phyloP scores from a whole-genome alignment of 2,113 vertebrate species.

The Daubentonia madagascariensis region DNA sequence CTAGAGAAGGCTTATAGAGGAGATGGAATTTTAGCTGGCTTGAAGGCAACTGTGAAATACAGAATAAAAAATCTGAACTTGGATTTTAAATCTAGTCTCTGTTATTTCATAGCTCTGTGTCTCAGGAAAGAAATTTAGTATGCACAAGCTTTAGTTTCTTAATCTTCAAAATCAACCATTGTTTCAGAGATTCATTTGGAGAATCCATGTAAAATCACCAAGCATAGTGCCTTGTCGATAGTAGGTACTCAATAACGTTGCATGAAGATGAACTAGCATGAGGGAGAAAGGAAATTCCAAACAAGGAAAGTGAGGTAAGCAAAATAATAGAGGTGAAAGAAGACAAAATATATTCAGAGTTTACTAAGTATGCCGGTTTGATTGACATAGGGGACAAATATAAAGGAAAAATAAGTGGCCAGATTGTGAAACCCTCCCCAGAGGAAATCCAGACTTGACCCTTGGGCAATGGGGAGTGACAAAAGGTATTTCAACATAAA shows the following conservation, averaged over 20 bases:
- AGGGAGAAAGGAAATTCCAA: background rate
- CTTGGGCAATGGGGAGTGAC: background rate
- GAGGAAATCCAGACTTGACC: background rate
- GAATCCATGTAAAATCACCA: background rate
- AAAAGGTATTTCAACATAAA: background rate
- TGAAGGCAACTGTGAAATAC: conserved; percentile 16
- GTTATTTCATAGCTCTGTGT: background rate
- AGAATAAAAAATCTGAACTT: background rate
- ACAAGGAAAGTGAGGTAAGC: background rate
- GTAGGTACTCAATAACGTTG: background rate
- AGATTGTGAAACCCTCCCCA: background rate
- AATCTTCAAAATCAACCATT: background rate
- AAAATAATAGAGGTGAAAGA: background rate
- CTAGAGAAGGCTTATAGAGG: background rate
- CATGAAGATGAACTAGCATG: background rate
- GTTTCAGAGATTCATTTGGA: background rate
- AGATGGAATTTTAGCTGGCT: conserved; percentile 24
- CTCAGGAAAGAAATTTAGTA: background rate
- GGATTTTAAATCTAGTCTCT: conserved; percentile 17
- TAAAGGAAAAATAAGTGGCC: background rate
- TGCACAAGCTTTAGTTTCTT: background rate
- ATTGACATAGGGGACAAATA: background rate
- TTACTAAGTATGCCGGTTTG: background rate
- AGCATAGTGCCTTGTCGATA: background rate
- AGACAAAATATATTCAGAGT: background rate